These are phyloP conservation scores for Alethe diademata DNA, from an alignment of 2,113 vertebrate species.

Conservation along the genomic window DNA sequence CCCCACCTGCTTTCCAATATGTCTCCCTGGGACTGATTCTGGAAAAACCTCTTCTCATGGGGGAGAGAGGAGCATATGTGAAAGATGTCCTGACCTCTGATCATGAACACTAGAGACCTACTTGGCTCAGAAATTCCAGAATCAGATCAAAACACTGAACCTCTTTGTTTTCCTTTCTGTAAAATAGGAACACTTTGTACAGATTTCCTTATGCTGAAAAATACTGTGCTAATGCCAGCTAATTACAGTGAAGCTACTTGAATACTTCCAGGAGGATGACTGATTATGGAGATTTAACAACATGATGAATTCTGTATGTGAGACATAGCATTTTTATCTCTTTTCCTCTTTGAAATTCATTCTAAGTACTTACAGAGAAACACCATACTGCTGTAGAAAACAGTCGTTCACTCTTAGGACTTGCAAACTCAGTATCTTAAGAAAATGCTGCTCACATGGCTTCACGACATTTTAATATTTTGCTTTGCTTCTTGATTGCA, in stretches of 20 bases:
- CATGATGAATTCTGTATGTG: neutral
- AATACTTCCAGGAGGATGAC: neutral
- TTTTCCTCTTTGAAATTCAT: neutral
- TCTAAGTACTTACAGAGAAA: neutral
- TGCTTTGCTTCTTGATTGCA: conserved; percentile 12
- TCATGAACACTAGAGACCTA: neutral
- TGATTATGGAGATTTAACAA: neutral
- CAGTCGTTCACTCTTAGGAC: neutral
- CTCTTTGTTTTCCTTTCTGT: neutral
- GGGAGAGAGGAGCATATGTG: neutral
- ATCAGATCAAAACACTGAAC: neutral
- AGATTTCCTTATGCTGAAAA: neutral
- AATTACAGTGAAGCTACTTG: neutral
- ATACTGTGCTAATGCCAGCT: neutral
- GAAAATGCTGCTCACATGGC: conserved; percentile 12
- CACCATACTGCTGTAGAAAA: neutral
- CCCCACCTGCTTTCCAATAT: conserved; percentile 7
- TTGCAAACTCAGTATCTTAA: conserved; percentile 2
- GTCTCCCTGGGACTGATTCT: neutral
- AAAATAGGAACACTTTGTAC: neutral
- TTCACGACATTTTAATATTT: neutral
- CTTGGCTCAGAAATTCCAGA: neutral
- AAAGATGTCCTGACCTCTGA: neutral
- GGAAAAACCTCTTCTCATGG: neutral
- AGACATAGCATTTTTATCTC: neutral